Evolutionary conservation across 2,113 vertebrate species (phyloP).

Genomic region (Notothenia rossii): DNA sequence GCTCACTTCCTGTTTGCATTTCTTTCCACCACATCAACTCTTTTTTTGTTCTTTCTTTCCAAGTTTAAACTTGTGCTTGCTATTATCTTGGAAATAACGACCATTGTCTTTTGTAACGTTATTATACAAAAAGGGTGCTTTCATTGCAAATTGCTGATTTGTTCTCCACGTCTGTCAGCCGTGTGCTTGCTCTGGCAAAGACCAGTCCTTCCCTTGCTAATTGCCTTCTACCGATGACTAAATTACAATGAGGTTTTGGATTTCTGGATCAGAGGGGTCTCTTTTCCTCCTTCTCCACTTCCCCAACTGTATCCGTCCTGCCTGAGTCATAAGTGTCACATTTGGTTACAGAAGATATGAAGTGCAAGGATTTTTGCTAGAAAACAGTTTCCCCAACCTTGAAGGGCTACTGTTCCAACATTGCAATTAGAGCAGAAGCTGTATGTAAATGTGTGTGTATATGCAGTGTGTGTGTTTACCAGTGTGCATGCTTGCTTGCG

Average conservation of each 20-base stretch:
- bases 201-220: slow-evolving; percentile 61
- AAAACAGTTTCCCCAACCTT: slow-evolving; percentile 41
- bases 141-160: slow-evolving; percentile 32
- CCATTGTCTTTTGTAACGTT: slow-evolving; percentile 46
- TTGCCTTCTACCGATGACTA: slow-evolving; percentile 71
- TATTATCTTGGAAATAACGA: slow-evolving; percentile 43
- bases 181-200: slow-evolving; percentile 71
- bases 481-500: slow-evolving; percentile 4
- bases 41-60: slow-evolving; percentile 18
- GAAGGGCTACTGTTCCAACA: slow-evolving; percentile 54
- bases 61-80: slow-evolving; percentile 52
- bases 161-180: slow-evolving; percentile 42
- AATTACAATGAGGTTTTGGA: slow-evolving; percentile 72
- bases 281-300: slow-evolving; percentile 46
- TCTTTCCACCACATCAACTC: not conserved
- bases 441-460: slow-evolving; percentile 31
- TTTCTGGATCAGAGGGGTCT: slow-evolving; percentile 62
- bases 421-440: slow-evolving; percentile 34
- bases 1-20: slow-evolving; percentile 18
- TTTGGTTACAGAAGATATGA: slow-evolving; percentile 50
- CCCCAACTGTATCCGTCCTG: slow-evolving; percentile 65
- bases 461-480: slow-evolving; percentile 2
- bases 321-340: slow-evolving; percentile 63
- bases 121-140: slow-evolving; percentile 47
- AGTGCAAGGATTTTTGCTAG: slow-evolving; percentile 34